Conservation (phyloP, 2,113 vertebrate genomes). For the Tragelaphus strepsiceros region DNA sequence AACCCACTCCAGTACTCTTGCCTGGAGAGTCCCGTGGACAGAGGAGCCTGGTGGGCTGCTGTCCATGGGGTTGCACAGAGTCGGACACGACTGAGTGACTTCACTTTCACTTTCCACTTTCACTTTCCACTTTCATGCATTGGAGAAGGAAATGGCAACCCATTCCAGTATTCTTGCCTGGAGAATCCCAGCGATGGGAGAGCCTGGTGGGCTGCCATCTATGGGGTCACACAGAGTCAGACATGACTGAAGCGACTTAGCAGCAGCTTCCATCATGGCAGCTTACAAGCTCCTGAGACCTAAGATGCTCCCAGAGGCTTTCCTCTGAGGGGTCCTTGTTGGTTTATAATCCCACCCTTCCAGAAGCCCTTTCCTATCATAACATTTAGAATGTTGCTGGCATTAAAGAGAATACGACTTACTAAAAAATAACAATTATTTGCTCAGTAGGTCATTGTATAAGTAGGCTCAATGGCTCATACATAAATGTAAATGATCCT, state of each 20-base stretch:
- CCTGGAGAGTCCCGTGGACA: neutral
- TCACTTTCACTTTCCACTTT: neutral
- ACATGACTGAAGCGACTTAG: neutral
- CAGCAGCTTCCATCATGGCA: neutral
- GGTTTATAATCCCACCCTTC: neutral
- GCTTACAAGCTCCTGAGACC: neutral
- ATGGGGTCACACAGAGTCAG: neutral
- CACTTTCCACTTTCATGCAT: neutral
- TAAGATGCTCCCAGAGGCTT: neutral
- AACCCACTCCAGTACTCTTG: neutral
- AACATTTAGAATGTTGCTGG: neutral
- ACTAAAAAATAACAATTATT: neutral
- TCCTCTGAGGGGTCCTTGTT: neutral
- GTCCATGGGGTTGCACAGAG: neutral
- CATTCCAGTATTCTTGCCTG: neutral
- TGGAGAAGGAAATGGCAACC: neutral
- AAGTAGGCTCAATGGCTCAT: neutral
- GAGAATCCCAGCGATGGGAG: neutral
- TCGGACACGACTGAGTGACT: accelerated
- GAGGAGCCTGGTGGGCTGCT: neutral
- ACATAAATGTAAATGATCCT: neutral
- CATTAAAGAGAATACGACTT: neutral
- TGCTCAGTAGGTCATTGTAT: neutral
- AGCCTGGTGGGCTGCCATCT: neutral
- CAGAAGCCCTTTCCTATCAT: neutral